Evolutionary conservation across 2,888 invertebrate genomes (phyloP).

Genomic region (Falcaria lacertinaria): DNA sequence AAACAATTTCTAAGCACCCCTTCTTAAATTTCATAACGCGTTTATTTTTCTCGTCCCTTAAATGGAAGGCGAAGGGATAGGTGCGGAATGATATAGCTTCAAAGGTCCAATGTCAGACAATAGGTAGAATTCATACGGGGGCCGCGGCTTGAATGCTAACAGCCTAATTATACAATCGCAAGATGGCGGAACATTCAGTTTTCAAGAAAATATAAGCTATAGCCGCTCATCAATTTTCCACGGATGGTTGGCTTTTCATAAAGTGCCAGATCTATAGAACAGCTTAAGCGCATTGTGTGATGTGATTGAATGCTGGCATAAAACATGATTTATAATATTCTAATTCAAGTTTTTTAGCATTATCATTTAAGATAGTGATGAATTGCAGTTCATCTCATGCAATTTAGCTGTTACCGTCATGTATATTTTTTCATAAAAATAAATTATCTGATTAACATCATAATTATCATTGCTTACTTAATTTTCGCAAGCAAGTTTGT

Average conservation of each 20-base stretch:
- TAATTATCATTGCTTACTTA: too few species aligned
- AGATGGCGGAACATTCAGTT: conserved; percentile 53
- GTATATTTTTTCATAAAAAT: too few species aligned
- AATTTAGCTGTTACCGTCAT: too few species aligned
- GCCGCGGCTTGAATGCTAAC: conserved; percentile 69
- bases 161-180: conserved; percentile 66
- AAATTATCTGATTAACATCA: too few species aligned
- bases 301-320: not conserved
- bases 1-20: conserved; percentile 15
- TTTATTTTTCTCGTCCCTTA: conserved; percentile 42
- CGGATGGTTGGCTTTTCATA: conserved; percentile 9
- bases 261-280: not conserved
- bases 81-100: conserved; percentile 76
- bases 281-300: not conserved
- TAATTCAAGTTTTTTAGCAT: too few species aligned
- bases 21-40: conserved; percentile 63
- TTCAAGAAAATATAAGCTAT: conserved; percentile 12
- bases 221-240: conserved; percentile 38
- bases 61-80: conserved; percentile 47
- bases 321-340: too few species aligned
- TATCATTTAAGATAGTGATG: too few species aligned
- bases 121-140: conserved; percentile 77
- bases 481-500: too few species aligned
- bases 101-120: conserved; percentile 77
- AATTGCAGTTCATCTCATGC: too few species aligned